Base-by-base conservation (phyloP, 1,140 invertebrate species). In the Chymomyza costata region DNA sequence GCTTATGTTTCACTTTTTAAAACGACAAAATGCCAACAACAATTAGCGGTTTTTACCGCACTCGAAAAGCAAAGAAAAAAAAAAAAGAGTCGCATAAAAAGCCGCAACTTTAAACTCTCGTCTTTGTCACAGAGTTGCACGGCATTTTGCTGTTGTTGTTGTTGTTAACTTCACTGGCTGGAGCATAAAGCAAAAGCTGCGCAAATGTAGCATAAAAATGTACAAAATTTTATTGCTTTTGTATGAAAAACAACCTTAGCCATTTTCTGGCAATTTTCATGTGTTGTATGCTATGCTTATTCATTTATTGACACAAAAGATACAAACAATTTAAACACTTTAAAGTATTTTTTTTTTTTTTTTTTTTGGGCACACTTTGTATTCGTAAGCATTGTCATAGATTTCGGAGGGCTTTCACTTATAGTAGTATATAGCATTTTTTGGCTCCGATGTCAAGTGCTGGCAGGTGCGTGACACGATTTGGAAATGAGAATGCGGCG, bases 1-100 rank as follows among this genome's bases (percentile, higher is more conserved):
- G 71, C 71, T 78, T 66, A n/a, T 78, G 73, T 78, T 78, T 78
- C 73, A 78, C 73, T 78, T 78, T 78, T 78, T 78, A 64, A 66
- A 60, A 63, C 65, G 43, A 55, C 59, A 63, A 61, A 30, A 59
- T 44, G 51, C 63, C 61, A 43, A 35, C 60, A 61, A 66, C 66
- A 71, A 70, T 73, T 73, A 73, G 69, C 62, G n/a, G n/a, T n/a
- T n/a, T n/a, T n/a, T n/a, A 61, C 46, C 11, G 43, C 34, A 34
- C 25, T 43, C 49, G 43, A 30, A 13, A 41, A 25, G 25, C 35
- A 37, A 37, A 34, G 21, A 19, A 35, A 34, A 11, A 28, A 10
- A 30, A 30, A 30, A 46, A 48, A 78, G 80, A 71, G 66, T 78
- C 66, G 71, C 71, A 78, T 69, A 80, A 60, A 71, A 71, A 78